phyloP scores from a whole-genome alignment of 2,113 vertebrate species.

The Sus scrofa region T2T-Sscrofa CM000820.6:60072001-60072500 shows the following conservation, averaged over 20 bases:
- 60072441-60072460: background rate
- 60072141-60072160: background rate
- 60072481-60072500: background rate
- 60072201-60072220: background rate
- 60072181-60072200: background rate
- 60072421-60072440: background rate
- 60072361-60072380: constrained; percentile 28
- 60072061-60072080: background rate
- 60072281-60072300: constrained; percentile 55
- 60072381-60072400: constrained; percentile 60
- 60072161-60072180: background rate
- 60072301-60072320: constrained; percentile 54
- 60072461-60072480: background rate
- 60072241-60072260: background rate
- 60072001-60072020: constrained; percentile 23
- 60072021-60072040: background rate
- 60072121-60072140: too few species aligned
- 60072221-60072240: background rate
- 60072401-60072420: constrained; percentile 28
- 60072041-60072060: background rate
- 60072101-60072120: fast-evolving
- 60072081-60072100: background rate
- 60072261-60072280: constrained; percentile 29
- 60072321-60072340: constrained; percentile 39
- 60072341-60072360: background rate